Base-by-base conservation (phyloP, 1,140 invertebrate genomes). In the Atta colombica region DNA sequence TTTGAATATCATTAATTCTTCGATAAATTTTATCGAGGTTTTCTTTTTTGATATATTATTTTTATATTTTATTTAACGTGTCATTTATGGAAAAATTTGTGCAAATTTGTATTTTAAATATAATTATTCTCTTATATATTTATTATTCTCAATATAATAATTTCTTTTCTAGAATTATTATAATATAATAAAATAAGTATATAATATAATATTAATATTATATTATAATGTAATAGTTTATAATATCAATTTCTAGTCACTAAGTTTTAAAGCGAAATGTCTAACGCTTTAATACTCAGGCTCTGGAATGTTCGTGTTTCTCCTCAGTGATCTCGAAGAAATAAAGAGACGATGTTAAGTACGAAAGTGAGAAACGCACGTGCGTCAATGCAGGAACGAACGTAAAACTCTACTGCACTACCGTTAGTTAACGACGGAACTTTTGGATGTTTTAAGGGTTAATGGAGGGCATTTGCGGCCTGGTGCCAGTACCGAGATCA, bases 381-480 rank as follows among this genome's bases (percentile, higher is more conserved):
- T 71, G 66, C 66, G 51, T 80, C 31, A 69, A 69, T 16, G 49
- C n/a, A 51, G 45, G 18, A 81, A 39, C 39, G 51, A 58, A 81
- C 78, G 35, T 72, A 16, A 81, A 72, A 58, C 21, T 60, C 31
- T 45, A 58, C 21, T 18, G 5, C 51, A 58, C 21, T 21, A 16
- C 51, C n/a, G 21, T 58, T 45, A 5, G 35, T 71, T 71, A 72
- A 81, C 68, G 66, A 28, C 35, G 12, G 66, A 81, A 81, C 78
- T 81, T 81, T 71, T 31, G 68, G 55, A 71, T 81, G 51, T 49
- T 31, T 63, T 69, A 81, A 71, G 69, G 31, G 78, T 58, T 81
- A 81, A 81, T 58, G 51, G 66, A 71, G 63, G 18, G 21, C 18
- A 45, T 55, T 81, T 10, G 25, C 65, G 65, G 49, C 21, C 8